A percentile compares a stretch with the other conserved stretches of the same genome.
Conservation (phyloP, 2,888 invertebrate genomes). For the Arge pagana region DNA sequence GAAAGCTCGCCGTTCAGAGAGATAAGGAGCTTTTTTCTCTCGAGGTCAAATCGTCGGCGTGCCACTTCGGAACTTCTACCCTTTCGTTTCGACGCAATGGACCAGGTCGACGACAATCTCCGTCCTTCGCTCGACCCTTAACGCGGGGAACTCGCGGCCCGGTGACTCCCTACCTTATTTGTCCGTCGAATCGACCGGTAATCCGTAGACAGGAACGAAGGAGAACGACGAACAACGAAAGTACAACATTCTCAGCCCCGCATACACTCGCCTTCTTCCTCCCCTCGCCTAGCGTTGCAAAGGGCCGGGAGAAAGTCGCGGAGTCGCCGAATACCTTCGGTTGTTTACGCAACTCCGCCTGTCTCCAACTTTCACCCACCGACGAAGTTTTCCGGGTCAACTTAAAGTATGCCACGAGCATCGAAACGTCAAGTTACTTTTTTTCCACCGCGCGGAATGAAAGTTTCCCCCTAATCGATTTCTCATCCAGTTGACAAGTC, state of each 20-base stretch:
- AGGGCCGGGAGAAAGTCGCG: too few species aligned
- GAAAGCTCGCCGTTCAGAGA: too few species aligned
- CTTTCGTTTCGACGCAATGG: not conserved
- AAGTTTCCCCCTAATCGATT: too few species aligned
- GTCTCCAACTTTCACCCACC: too few species aligned
- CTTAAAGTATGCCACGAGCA: too few species aligned
- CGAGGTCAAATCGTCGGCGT: not conserved
- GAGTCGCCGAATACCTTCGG: slow-evolving; percentile 12
- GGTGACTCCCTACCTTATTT: slow-evolving; percentile 10
- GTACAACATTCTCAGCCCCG: not conserved
- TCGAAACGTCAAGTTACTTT: too few species aligned
- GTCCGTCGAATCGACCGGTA: not conserved
- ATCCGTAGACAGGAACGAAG: slow-evolving; percentile 6
- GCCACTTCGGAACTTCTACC: slow-evolving; percentile 8
- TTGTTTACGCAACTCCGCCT: slow-evolving; percentile 17
- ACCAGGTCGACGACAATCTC: not conserved
- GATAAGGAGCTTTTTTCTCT: not conserved
- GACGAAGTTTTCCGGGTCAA: too few species aligned
- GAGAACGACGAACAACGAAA: slow-evolving; percentile 12
- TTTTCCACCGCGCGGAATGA: too few species aligned
- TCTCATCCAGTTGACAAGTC: too few species aligned
- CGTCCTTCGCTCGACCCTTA: not conserved
- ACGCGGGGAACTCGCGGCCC: not conserved
- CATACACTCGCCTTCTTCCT: slow-evolving; percentile 1
- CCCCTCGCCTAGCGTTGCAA: slow-evolving; percentile 8